These are phyloP conservation scores for Cliona cf. orientalis DNA, from an alignment of 37 sponge, comb jelly and placozoan species.

Conservation along the genomic window DNA sequence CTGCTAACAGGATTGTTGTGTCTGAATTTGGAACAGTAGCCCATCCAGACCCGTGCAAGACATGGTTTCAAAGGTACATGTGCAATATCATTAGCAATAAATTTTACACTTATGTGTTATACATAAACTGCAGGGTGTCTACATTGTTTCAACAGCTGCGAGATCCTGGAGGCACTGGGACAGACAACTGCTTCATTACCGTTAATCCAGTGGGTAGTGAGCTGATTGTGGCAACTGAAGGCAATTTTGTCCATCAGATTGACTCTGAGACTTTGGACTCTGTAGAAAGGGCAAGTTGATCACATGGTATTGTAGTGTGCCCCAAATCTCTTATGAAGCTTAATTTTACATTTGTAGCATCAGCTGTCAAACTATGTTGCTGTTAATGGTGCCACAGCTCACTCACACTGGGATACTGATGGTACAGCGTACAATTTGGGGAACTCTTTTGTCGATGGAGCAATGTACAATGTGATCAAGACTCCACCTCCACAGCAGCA, in stretches of 20 bases:
- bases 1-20: slow-evolving; percentile 31
- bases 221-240: slow-evolving; percentile 10
- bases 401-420: slow-evolving; percentile 28
- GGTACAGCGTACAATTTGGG: slow-evolving; percentile 33
- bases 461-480: slow-evolving; percentile 3
- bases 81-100: neutral
- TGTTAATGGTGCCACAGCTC: slow-evolving; percentile 35
- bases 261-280: slow-evolving; percentile 20
- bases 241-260: slow-evolving; percentile 1
- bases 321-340: too few relatives aligned
- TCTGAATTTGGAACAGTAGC: slow-evolving; percentile 7
- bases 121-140: too few relatives aligned
- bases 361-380: slow-evolving; percentile 32
- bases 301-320: neutral
- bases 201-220: slow-evolving; percentile 8
- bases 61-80: slow-evolving; percentile 28
- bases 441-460: neutral
- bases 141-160: too few relatives aligned
- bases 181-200: slow-evolving; percentile 2
- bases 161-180: too few relatives aligned
- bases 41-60: slow-evolving; percentile 29
- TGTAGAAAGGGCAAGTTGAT: slow-evolving; percentile 6
- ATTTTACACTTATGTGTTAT: too few relatives aligned
- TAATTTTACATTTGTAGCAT: neutral
- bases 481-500: too few relatives aligned